These are phyloP conservation scores for Aradophagus sp. DNA, from an alignment of 1,140 invertebrate genomes.

Conservation along the genomic window DNA sequence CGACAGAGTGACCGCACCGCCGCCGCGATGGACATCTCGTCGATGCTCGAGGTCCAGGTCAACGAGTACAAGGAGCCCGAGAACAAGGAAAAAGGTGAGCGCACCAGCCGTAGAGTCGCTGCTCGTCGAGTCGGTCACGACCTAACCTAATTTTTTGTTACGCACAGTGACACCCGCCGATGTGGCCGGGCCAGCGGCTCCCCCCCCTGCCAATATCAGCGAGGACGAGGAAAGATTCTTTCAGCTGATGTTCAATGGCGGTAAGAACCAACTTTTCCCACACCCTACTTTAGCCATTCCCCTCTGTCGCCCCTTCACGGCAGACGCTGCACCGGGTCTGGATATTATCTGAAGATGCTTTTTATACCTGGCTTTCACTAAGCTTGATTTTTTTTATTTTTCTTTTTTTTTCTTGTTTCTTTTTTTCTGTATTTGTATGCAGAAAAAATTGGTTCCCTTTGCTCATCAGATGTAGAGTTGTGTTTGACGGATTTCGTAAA, in stretches of 20 bases:
- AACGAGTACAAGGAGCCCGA: slow-evolving; percentile 64
- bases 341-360: too few relatives aligned
- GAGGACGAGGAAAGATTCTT: slow-evolving; percentile 65
- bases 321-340: too few relatives aligned
- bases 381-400: too few relatives aligned
- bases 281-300: too few relatives aligned
- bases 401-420: too few relatives aligned
- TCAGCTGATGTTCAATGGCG: slow-evolving; percentile 64
- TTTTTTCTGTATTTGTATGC: too few relatives aligned
- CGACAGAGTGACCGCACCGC: slow-evolving; percentile 19
- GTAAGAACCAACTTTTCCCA: slow-evolving; percentile 38
- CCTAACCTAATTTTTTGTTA: slow-evolving; percentile 53
- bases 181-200: slow-evolving; percentile 22
- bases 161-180: slow-evolving; percentile 59
- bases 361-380: too few relatives aligned
- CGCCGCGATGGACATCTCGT: slow-evolving; percentile 69
- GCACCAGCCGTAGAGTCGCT: not conserved
- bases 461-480: too few relatives aligned
- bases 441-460: too few relatives aligned
- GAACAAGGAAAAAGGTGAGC: slow-evolving; percentile 64
- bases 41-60: slow-evolving; percentile 71
- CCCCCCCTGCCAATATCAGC: slow-evolving; percentile 37
- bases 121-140: slow-evolving; percentile 6
- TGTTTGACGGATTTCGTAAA: too few relatives aligned
- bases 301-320: too few relatives aligned